These are phyloP conservation scores for Oscheius myriophilus DNA, from an alignment of 2,888 invertebrate species.

Conservation along the genomic window DNA sequence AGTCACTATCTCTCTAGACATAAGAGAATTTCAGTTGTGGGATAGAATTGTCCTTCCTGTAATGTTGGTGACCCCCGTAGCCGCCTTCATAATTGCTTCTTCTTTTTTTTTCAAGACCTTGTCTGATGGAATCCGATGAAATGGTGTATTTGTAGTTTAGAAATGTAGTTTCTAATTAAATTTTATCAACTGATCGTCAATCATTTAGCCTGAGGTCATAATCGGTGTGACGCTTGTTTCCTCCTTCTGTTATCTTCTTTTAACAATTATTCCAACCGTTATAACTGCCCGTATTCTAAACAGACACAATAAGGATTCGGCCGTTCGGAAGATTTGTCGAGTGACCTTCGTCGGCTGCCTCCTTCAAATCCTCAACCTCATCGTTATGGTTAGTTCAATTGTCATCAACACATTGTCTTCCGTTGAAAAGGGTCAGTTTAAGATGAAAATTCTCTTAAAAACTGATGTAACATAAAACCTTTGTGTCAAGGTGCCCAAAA, in stretches of 20 bases:
- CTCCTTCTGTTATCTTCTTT: conserved; percentile 6
- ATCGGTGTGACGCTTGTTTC: background rate
- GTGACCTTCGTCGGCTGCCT: conserved; percentile 1
- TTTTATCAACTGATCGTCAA: background rate
- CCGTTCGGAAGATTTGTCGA: conserved; percentile 9
- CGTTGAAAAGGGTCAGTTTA: too few relatives aligned
- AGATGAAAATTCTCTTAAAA: too few relatives aligned
- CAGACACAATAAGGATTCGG: conserved; percentile 4
- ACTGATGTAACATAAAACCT: too few relatives aligned
- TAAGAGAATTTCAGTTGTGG: too few relatives aligned
- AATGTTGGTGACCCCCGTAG: background rate
- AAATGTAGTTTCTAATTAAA: background rate
- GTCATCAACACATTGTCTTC: too few relatives aligned
- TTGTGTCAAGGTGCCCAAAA: too few relatives aligned
- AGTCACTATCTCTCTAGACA: too few relatives aligned
- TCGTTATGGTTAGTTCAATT: conserved; percentile 10
- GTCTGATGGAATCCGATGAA: conserved; percentile 4
- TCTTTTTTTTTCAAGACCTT: background rate
- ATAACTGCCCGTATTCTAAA: background rate
- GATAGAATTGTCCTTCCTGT: conserved; percentile 8
- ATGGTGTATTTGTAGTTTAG: conserved; percentile 13
- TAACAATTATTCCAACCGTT: background rate
- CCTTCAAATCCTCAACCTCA: conserved; percentile 12
- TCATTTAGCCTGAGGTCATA: conserved; percentile 5
- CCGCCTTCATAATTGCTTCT: background rate